Percentiles rank a stretch among this genome's conserved stretches.
Conservation (phyloP, 2,888 invertebrate genomes). For the Digitonthophagus gazella region DNA sequence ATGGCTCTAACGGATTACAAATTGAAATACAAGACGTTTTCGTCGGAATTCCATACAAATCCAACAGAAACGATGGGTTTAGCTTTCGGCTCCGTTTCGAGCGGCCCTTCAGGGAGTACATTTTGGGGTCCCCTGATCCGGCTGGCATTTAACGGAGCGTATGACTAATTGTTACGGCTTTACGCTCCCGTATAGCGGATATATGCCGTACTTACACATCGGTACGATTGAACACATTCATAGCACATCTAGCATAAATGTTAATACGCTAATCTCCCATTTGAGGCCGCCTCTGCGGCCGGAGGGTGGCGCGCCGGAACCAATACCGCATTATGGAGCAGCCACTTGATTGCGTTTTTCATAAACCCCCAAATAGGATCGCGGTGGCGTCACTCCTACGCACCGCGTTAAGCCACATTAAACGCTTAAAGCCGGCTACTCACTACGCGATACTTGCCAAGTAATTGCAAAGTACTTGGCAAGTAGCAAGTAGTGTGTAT, state of each 20-base stretch:
- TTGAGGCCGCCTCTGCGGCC: constrained; percentile 47
- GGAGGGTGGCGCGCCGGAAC: constrained; percentile 33
- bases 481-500: no score
- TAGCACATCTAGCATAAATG: constrained; percentile 49
- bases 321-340: constrained; percentile 30
- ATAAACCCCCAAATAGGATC: background rate
- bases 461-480: no score
- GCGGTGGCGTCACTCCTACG: background rate
- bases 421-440: no score
- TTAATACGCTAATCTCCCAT: constrained; percentile 51
- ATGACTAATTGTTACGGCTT: constrained; percentile 43
- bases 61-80: background rate
- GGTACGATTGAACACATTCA: constrained; percentile 47
- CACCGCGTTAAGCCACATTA: background rate
- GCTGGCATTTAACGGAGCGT: constrained; percentile 38
- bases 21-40: background rate
- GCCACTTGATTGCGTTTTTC: constrained; percentile 15
- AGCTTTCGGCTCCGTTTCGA: background rate
- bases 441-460: no score
- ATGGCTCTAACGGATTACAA: background rate
- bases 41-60: background rate
- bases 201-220: constrained; percentile 44
- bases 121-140: constrained; percentile 30
- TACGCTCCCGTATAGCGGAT: constrained; percentile 41
- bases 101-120: background rate